Base-by-base conservation (phyloP, 2,888 invertebrate species). In the Lithosia quadra region DNA sequence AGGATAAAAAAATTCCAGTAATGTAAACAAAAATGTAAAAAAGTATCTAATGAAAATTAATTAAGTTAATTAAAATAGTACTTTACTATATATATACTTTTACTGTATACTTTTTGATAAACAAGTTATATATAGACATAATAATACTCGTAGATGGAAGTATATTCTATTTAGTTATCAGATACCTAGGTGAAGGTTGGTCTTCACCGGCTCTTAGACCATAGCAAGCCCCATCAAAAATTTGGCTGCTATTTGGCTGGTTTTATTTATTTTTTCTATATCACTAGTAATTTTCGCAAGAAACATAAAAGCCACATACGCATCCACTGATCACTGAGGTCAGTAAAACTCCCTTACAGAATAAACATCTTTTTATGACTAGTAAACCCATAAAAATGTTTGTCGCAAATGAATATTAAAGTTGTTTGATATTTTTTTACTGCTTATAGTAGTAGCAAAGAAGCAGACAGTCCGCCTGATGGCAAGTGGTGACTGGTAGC, bases 351-450 rank as follows among this genome's bases (percentile, higher is more conserved):
- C 28, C 28, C 28, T 28, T 24, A 49, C 28, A 60, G 39, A 39
- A 62, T 28, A 49, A 62, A 62, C 62, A 62, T 39, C 28, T 49
- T 62, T n/a, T 62, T 28, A 49, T 13, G 28, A 13, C 43, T 49
- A 43, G 61, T 43, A 33, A 49, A 62, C 24, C 13, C 21, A 28
- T 49, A 62, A 62, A 62, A 49, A 62, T 62, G 62, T 62, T 61
- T 62, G 28, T 62, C 62, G 18, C 43, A 28, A 62, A 49, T 28
- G 7, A 62, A 56, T 24, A 56, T 56, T 56, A 24, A 9, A n/a
- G 18, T n/a, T 49, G n/a, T 49, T 49, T 49, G n/a, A 49, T 49
- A 9, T n/a, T 49, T 49, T 28, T 49, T n/a, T 49, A 49, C 49
- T 49, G 2, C 49, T 49, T 9, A n/a, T 39, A 39, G 15, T 39